Conservation (phyloP, 2,797 vertebrate species). For the Pangasius macronema region DNA sequence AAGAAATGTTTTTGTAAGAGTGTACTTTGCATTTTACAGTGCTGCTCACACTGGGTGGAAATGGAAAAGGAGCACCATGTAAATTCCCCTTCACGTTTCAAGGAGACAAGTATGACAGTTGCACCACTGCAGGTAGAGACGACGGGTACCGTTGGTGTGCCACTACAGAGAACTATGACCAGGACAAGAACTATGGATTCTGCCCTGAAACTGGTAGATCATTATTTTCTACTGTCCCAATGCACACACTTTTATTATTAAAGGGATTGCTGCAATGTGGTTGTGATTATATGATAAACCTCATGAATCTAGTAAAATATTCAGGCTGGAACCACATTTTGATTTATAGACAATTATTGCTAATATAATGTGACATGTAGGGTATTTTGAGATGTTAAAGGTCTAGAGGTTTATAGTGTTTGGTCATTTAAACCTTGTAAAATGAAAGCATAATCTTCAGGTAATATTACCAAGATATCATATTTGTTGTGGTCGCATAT, state of each 20-base stretch:
- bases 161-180: constrained; percentile 92
- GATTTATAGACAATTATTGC: background rate
- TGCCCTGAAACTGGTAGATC: constrained; percentile 91
- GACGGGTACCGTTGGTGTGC: constrained; percentile 98
- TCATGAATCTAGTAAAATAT: background rate
- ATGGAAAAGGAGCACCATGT: constrained; percentile 87
- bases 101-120: constrained; percentile 83
- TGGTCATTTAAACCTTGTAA: background rate
- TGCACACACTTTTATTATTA: background rate
- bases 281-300: background rate
- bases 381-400: background rate
- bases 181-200: constrained; percentile 90
- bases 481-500: background rate
- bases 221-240: background rate
- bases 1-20: background rate
- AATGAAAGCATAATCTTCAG: background rate
- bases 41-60: constrained; percentile 93
- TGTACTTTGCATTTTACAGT: constrained; percentile 71
- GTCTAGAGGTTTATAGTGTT: background rate
- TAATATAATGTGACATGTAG: background rate
- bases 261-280: background rate
- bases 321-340: background rate
- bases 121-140: constrained; percentile 89
- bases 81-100: constrained; percentile 96
- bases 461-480: background rate